Evolutionary conservation across 2,113 vertebrate genomes (phyloP).

Genomic region (Cyanoderma ruficeps): DNA sequence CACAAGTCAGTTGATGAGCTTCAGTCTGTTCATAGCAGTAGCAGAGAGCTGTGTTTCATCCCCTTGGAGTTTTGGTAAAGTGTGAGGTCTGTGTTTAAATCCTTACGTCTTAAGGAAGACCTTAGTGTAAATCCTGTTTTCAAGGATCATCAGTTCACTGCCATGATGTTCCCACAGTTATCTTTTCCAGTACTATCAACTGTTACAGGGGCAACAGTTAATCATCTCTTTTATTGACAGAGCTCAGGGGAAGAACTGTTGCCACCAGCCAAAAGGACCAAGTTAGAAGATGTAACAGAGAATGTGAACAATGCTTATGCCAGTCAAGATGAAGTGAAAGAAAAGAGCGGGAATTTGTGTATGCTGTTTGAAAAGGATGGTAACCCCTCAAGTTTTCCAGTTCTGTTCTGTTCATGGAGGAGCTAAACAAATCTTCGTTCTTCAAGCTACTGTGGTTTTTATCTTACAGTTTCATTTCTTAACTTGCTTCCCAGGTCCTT

Average conservation of each 20-base stretch:
- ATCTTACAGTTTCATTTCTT: background rate
- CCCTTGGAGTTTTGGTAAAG: background rate
- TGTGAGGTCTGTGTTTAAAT: background rate
- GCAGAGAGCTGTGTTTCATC: background rate
- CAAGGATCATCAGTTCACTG: background rate
- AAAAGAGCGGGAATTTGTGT: background rate
- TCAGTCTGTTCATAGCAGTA: background rate
- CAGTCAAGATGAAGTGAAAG: constrained; percentile 67
- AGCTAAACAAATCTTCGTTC: background rate
- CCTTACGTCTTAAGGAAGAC: background rate
- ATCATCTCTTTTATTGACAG: constrained; percentile 49
- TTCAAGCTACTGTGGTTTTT: background rate
- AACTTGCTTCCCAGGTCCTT: background rate
- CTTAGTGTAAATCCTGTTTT: background rate
- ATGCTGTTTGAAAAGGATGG: constrained; percentile 29
- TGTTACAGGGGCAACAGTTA: background rate
- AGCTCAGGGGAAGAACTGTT: constrained; percentile 41
- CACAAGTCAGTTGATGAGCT: background rate
- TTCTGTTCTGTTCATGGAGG: background rate
- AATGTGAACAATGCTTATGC: constrained; percentile 50
- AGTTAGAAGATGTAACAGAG: constrained; percentile 69
- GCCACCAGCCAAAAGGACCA: constrained; percentile 81
- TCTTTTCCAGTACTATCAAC: background rate
- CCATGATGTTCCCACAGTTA: background rate
- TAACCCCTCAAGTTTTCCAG: constrained; percentile 43